phyloP scores from a whole-genome alignment of 2,888 invertebrate genomes.

The Eumerus sabulonum region DNA sequence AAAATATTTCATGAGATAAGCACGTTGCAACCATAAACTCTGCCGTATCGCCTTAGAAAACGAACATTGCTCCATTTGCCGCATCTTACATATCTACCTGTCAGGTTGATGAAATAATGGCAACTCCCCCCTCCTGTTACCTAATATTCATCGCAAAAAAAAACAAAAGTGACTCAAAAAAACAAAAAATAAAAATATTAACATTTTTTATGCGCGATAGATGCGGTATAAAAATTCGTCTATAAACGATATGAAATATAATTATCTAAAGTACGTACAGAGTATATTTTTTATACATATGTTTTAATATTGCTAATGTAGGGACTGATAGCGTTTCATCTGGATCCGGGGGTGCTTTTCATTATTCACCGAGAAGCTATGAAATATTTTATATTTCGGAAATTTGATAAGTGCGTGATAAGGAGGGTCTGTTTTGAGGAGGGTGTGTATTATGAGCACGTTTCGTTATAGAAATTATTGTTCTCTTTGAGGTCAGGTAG shows the following conservation, averaged over 20 bases:
- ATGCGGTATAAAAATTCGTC: constrained; percentile 3
- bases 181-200: too few species aligned
- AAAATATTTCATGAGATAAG: too few species aligned
- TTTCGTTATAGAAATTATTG: background rate
- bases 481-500: background rate
- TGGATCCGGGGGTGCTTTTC: constrained; percentile 4
- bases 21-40: too few species aligned
- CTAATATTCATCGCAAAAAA: too few species aligned
- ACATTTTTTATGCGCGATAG: background rate
- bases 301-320: constrained; percentile 5
- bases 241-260: background rate
- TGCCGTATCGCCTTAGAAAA: background rate
- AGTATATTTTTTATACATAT: constrained; percentile 7
- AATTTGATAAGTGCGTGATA: constrained; percentile 54
- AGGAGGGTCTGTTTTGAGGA: constrained; percentile 20
- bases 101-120: too few species aligned
- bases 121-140: too few species aligned
- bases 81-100: too few species aligned
- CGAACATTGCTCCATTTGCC: too few species aligned
- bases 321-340: constrained; percentile 37
- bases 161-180: constrained; percentile 1
- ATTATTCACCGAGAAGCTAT: constrained; percentile 39
- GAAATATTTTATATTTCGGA: constrained; percentile 45
- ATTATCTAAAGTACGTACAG: too few species aligned
- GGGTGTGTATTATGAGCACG: constrained; percentile 3